phyloP scores from a whole-genome alignment of 2,888 invertebrate genomes.

The Apamea anceps region DNA sequence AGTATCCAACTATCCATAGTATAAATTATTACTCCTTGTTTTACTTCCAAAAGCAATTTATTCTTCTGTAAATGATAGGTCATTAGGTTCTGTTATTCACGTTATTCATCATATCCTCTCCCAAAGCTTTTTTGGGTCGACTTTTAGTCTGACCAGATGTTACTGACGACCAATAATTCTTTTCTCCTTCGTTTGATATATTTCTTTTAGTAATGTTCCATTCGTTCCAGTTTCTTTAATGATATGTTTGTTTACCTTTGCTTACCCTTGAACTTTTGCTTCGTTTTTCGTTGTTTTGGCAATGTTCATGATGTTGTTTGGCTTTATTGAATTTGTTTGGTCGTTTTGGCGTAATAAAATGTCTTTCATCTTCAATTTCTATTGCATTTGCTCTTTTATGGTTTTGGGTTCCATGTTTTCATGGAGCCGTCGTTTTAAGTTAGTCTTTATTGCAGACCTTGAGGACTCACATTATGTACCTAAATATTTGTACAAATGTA shows the following conservation, averaged over 20 bases:
- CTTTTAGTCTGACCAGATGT: constrained; percentile 37
- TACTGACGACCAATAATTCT: constrained; percentile 36
- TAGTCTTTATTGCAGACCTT: constrained; percentile 4
- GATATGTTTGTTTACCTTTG: constrained; percentile 32
- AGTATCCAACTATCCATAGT: background rate
- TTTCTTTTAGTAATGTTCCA: constrained; percentile 23
- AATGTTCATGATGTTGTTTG: constrained; percentile 25
- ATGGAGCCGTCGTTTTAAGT: background rate
- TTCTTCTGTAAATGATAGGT: constrained; percentile 13
- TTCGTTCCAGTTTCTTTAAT: constrained; percentile 37
- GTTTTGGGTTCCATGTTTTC: constrained; percentile 6
- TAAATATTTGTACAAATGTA: constrained; percentile 2
- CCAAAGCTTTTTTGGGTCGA: constrained; percentile 34
- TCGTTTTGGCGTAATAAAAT: constrained; percentile 11
- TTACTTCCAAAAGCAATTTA: constrained; percentile 32
- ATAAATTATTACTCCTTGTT: constrained; percentile 5
- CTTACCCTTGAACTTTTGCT: constrained; percentile 50
- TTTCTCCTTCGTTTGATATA: constrained; percentile 37
- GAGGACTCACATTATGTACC: background rate
- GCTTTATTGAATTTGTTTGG: constrained; percentile 25
- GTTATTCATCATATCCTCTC: constrained; percentile 33
- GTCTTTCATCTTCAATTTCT: constrained; percentile 24
- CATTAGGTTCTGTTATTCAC: constrained; percentile 8
- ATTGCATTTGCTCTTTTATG: constrained; percentile 17
- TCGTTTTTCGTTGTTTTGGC: constrained; percentile 33